Evolutionary conservation across 2,113 vertebrate species (phyloP), one percentile per base, ranked within the genome.

Genomic region (Tiliqua scincoides): DNA sequence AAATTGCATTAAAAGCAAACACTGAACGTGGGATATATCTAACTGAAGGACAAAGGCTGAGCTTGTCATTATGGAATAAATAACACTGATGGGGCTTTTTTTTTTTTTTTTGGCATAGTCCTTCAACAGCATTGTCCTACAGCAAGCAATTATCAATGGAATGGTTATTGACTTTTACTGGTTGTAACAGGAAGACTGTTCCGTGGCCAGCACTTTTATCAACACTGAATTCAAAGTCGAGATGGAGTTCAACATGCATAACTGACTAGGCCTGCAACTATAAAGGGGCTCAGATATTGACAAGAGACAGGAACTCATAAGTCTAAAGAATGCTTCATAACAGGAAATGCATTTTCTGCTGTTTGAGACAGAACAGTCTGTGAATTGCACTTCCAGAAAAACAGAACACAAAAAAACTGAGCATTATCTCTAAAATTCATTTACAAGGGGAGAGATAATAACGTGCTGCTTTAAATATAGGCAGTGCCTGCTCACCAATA

Each of bases 211-310:
- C 74, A 67, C 90, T 93, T 6, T 0, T 88, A 92, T 91, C 91
- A 93, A 92, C 86, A 89, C 92, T 90, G 89, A 94, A 95, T 94
- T 93, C 90, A 94, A 87, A 94, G 93, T 95, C 92, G 89, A 90
- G 85, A 92, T 90, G 92, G 91, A 93, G 86, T 91, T 92, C 89
- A 94, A 92, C 85, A 93, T 87, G 85, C 2, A 4, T 93, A 95
- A 94, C 89, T 90, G 85, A 94, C 90, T 94, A 88, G 83, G 90
- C 89, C 89, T 92, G 90, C 90, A 95, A 90, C 89, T 91, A 94
- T 94, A 95, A 94, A 94, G 90, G 89, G 92, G 94, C 91, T 93
- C 92, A 94, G 93, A 93, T 92, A 94, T 94, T 93, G 94, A 94
- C 89, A 93, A 88, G 89, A 95, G 89, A 94, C 91, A 94, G 93